Percentiles rank a stretch among this genome's conserved stretches.
Conservation (phyloP, 1,140 invertebrate species). For the Batillaria attramentaria region DNA sequence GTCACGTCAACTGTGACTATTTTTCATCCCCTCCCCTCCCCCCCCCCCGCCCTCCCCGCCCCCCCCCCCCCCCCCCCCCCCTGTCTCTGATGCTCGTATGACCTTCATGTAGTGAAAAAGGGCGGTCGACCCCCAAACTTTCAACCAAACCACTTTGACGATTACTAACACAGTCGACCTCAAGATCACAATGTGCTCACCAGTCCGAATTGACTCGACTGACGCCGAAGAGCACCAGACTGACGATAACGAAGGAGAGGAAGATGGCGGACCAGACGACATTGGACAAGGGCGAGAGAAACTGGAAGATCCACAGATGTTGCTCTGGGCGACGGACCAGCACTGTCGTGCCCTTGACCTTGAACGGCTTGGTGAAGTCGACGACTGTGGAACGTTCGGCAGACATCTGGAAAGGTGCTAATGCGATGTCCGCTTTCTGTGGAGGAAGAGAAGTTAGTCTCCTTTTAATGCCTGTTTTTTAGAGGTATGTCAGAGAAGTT, state of each 20-base stretch:
- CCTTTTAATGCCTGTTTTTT: too few relatives aligned
- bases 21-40: too few relatives aligned
- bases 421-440: slow-evolving; percentile 96
- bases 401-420: slow-evolving; percentile 96
- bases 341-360: slow-evolving; percentile 96
- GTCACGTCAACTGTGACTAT: too few relatives aligned
- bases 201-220: slow-evolving; percentile 95
- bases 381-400: slow-evolving; percentile 93
- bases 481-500: too few relatives aligned
- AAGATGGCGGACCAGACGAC: slow-evolving; percentile 96
- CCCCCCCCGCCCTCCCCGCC: background rate
- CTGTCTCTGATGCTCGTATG: background rate
- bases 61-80: background rate
- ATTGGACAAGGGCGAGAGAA: slow-evolving; percentile 94
- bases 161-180: too few relatives aligned
- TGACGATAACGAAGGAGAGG: slow-evolving; percentile 95
- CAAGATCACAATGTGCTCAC: background rate
- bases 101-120: too few relatives aligned
- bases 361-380: slow-evolving; percentile 96
- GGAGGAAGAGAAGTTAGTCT: slow-evolving; percentile 25
- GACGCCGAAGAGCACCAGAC: slow-evolving; percentile 91
- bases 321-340: slow-evolving; percentile 97
- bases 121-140: too few relatives aligned
- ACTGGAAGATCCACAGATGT: slow-evolving; percentile 92
- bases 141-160: too few relatives aligned